Percentiles rank a stretch among this genome's conserved stretches.
Evolutionary conservation across 2,797 vertebrate species (phyloP).

Genomic region (Gobionotothen gibberifrons): DNA sequence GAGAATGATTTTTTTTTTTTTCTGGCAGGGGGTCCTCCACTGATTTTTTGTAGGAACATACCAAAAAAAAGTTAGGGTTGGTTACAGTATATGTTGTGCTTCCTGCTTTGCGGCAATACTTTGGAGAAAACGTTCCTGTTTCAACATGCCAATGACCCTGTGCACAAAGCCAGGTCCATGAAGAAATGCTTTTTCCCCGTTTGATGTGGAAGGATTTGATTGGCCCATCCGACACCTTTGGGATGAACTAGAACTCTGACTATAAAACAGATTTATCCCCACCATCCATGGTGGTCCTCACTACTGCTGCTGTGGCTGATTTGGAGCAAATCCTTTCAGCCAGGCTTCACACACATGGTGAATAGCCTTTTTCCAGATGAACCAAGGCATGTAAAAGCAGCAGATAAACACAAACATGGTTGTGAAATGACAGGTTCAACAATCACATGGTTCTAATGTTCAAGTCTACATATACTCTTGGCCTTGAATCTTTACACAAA

Average conservation of each 20-base stretch:
- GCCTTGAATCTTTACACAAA: not conserved
- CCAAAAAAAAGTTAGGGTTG: not conserved
- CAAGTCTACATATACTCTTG: not conserved
- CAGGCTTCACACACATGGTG: conserved; percentile 8
- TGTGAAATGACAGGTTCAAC: not conserved
- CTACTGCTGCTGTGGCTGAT: conserved; percentile 21
- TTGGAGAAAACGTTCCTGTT: not conserved
- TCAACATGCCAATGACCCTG: not conserved
- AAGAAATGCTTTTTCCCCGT: not conserved
- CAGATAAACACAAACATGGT: not conserved
- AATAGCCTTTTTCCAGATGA: conserved; percentile 12
- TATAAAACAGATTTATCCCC: conserved; percentile 15
- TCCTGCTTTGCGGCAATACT: not conserved
- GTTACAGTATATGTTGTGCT: not conserved
- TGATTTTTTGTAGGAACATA: not conserved
- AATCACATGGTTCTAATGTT: not conserved
- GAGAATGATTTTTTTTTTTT: too few species aligned
- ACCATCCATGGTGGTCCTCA: conserved; percentile 5
- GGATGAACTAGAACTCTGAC: conserved; percentile 4
- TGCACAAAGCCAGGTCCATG: not conserved
- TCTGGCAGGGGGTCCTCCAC: too few species aligned
- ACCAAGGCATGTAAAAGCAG: not conserved
- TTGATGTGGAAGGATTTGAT: not conserved
- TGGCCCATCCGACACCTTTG: conserved; percentile 4
- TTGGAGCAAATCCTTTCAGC: conserved; percentile 29